phyloP scores from a whole-genome alignment of 2,888 invertebrate species.

The Eudemis profundana region DNA sequence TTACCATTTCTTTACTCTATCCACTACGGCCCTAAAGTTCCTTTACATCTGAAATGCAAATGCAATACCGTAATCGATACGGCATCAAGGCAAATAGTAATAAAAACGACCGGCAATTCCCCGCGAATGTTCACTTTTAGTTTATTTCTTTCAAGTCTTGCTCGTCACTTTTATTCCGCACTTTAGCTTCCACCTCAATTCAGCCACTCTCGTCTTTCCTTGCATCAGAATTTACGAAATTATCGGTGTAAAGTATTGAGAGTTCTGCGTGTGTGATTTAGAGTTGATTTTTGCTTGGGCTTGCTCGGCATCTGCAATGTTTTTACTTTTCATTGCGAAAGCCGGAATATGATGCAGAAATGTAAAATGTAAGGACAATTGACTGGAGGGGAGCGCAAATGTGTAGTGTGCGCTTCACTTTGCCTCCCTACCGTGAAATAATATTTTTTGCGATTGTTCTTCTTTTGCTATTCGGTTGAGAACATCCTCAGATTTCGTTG shows the following conservation, averaged over 20 bases:
- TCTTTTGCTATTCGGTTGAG: slow-evolving; percentile 44
- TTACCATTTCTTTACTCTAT: not conserved
- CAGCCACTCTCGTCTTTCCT: slow-evolving; percentile 78
- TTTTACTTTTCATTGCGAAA: slow-evolving; percentile 81
- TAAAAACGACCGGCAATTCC: slow-evolving; percentile 42
- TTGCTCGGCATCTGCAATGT: slow-evolving; percentile 64
- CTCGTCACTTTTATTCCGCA: slow-evolving; percentile 82
- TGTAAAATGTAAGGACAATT: slow-evolving; percentile 83
- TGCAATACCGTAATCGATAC: slow-evolving; percentile 45
- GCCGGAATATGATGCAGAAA: slow-evolving; percentile 82
- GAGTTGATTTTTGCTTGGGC: slow-evolving; percentile 47
- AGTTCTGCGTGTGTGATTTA: slow-evolving; percentile 48
- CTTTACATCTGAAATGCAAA: slow-evolving; percentile 34
- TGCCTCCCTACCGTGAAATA: slow-evolving; percentile 40
- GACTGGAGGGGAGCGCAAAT: slow-evolving; percentile 70
- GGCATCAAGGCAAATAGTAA: slow-evolving; percentile 43
- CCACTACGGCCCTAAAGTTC: not conserved
- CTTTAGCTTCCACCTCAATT: slow-evolving; percentile 81
- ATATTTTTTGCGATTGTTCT: slow-evolving; percentile 42
- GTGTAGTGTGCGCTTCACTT: slow-evolving; percentile 66
- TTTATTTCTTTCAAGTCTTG: slow-evolving; percentile 51
- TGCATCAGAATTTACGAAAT: slow-evolving; percentile 75
- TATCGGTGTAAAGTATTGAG: slow-evolving; percentile 45
- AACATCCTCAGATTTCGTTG: slow-evolving; percentile 41
- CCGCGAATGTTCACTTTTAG: slow-evolving; percentile 47